A percentile compares a stretch with the other conserved stretches of the same genome.
Conservation (phyloP, 1,140 invertebrate genomes). For the Lordiphosa clarofinis region DNA sequence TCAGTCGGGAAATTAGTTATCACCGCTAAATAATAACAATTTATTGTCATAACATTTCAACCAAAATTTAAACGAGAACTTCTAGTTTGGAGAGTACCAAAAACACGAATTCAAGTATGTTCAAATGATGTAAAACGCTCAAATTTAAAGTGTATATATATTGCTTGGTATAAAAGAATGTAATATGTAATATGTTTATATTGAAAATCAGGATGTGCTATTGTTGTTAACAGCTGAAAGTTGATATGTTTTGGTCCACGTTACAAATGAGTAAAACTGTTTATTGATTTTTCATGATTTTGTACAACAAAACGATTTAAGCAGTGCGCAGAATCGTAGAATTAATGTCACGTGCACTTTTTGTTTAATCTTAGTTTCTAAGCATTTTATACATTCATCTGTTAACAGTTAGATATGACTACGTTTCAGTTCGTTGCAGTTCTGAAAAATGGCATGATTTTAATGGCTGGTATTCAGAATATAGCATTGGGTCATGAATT, state of each 20-base stretch:
- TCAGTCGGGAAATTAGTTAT: not conserved
- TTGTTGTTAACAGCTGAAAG: not conserved
- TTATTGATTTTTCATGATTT: constrained; percentile 11
- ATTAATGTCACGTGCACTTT: constrained; percentile 6
- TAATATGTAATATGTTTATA: not conserved
- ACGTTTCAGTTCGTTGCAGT: too few species aligned
- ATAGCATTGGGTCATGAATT: too few species aligned
- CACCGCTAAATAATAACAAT: too few species aligned
- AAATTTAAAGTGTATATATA: too few species aligned
- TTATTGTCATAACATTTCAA: not conserved
- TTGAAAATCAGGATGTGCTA: too few species aligned
- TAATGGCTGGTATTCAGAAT: too few species aligned
- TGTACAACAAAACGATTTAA: not conserved
- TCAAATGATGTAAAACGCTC: too few species aligned
- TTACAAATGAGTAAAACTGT: not conserved
- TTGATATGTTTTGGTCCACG: not conserved
- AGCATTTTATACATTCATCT: constrained; percentile 2
- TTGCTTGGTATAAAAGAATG: too few species aligned
- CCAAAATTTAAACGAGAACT: not conserved
- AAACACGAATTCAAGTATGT: too few species aligned
- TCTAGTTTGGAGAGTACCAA: too few species aligned
- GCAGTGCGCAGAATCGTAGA: constrained; percentile 9
- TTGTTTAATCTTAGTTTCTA: not conserved
- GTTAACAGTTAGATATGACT: not conserved
- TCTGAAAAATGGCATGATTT: too few species aligned